Evolutionary conservation across 2,888 invertebrate genomes (phyloP), one percentile per base, ranked within the genome.

Genomic region (Abrostola tripartita): DNA sequence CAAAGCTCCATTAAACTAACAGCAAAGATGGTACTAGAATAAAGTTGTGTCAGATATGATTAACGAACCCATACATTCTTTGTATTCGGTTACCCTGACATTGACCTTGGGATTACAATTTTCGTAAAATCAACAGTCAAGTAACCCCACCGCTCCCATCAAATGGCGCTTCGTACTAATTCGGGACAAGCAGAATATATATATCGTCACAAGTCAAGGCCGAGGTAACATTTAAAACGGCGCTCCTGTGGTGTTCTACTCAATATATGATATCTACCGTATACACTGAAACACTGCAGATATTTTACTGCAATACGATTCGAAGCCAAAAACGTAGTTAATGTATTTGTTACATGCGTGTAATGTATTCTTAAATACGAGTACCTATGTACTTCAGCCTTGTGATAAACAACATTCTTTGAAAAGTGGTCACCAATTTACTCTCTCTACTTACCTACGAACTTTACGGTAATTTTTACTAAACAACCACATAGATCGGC

Each of bases 151-250:
- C 60, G 60, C 54, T 41, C 52, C 68, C 69, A 61, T 67, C 61
- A 68, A 74, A 64, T 51, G 37, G 53, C 63, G 53, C 53, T 51
- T 50, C 50, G 49, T 9, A 57, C 59, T 72, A 78, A 71, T 75
- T 73, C 44, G 65, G 70, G 57, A 65, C 65, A 37, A 47, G 51
- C 51, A 47, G 56, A 55, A 44, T 24, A 60, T 61, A 49, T 61
- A 53, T 57, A 61, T 63, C 54, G 50, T 35, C 51, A 41, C 35
- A 66, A 68, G 70, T 78, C 72, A 78, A 78, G 78, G 80, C 10
- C 61, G 67, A 52, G 62, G 58, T 64, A 62, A 49, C 68, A 74
- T 74, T 76, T 60, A 66, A 56, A 76, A 57, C 57, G 63, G 51
- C 76, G 24, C 67, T 66, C 75, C 72, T 68, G 49, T 63, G 55